phyloP scores from a whole-genome alignment of 2,888 invertebrate species.

The Lithophane semibrunnea region DNA sequence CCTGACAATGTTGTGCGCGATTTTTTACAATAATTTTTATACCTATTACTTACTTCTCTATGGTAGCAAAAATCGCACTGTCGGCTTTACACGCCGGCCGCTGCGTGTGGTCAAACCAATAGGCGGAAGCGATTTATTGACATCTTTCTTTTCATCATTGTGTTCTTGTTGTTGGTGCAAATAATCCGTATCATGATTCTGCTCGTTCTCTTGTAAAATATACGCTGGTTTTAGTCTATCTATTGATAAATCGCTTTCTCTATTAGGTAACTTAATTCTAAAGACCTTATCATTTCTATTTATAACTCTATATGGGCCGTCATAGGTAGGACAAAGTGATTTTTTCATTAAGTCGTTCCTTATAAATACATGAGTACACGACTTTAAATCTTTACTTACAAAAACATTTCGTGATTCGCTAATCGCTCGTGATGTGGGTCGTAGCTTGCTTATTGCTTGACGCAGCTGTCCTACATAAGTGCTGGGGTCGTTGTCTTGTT shows the following conservation, averaged over 20 bases:
- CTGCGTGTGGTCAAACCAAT: no score
- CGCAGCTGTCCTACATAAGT: no score
- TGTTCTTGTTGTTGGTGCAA: no score
- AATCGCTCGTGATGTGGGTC: not conserved
- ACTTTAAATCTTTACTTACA: conserved; percentile 1
- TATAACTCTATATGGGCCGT: not conserved
- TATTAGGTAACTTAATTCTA: not conserved
- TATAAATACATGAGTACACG: not conserved
- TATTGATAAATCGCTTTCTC: conserved; percentile 10
- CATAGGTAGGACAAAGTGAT: conserved; percentile 6
- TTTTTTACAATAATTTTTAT: no score
- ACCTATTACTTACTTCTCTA: no score
- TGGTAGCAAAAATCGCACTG: no score
- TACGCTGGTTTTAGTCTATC: not conserved
- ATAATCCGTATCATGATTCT: no score
- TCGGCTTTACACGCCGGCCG: no score
- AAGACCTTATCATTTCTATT: not conserved
- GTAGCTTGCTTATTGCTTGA: not conserved
- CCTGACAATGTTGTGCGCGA: no score
- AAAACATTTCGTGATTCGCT: not conserved
- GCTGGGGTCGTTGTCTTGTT: not conserved
- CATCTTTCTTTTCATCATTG: no score
- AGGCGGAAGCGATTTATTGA: no score
- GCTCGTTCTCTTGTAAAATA: no score
- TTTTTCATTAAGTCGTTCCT: not conserved